These are phyloP conservation scores for Panopea generosa DNA, from an alignment of 2,888 invertebrate species.

Conservation along the genomic window DNA sequence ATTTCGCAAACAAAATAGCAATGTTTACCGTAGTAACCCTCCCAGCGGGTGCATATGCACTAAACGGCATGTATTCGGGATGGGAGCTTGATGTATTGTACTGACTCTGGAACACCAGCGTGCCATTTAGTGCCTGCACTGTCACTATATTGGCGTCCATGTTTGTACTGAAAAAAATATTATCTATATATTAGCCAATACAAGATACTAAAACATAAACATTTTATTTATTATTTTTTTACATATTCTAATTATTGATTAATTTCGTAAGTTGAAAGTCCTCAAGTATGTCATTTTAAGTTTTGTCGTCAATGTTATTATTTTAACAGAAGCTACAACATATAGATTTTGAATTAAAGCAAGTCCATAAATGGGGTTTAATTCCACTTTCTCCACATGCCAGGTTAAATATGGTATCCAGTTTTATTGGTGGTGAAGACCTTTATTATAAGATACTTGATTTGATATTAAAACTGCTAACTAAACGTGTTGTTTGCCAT, in stretches of 20 bases:
- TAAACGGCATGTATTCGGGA: constrained; percentile 69
- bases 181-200: too few species aligned
- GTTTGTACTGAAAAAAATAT: constrained; percentile 54
- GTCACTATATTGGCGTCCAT: constrained; percentile 70
- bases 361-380: too few species aligned
- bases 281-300: not conserved
- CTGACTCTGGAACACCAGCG: constrained; percentile 71
- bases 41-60: constrained; percentile 74
- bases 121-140: constrained; percentile 66
- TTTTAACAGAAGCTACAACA: too few species aligned
- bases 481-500: too few species aligned
- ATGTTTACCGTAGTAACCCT: constrained; percentile 68
- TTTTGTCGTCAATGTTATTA: too few species aligned
- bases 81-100: constrained; percentile 74
- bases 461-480: too few species aligned
- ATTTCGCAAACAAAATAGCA: too few species aligned
- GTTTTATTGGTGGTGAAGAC: too few species aligned
- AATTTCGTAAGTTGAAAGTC: not conserved
- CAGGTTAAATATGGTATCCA: too few species aligned
- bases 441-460: too few species aligned
- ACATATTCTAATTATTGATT: not conserved
- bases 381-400: too few species aligned
- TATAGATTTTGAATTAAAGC: too few species aligned
- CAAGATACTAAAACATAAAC: not conserved
- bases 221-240: not conserved